Evolutionary conservation across 1,140 invertebrate species (phyloP).

Genomic region (Heliconius hewitsoni): DNA sequence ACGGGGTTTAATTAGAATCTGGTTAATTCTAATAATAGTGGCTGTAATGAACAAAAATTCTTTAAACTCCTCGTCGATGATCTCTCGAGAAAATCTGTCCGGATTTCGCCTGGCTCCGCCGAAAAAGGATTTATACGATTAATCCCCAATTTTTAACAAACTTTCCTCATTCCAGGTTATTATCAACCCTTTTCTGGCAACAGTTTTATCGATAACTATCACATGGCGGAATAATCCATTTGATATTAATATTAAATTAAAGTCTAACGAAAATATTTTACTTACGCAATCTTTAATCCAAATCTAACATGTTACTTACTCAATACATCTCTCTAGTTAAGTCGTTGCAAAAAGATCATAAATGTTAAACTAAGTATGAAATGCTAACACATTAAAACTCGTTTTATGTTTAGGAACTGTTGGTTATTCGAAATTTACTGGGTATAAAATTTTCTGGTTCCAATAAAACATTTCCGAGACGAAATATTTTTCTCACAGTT

Average conservation of each 20-base stretch:
- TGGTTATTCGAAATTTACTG: constrained; percentile 1
- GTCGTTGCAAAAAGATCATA: background rate
- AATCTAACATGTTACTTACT: background rate
- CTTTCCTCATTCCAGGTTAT: constrained; percentile 10
- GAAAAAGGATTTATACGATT: constrained; percentile 12
- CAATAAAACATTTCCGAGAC: constrained; percentile 6
- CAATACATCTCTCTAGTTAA: background rate
- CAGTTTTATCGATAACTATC: background rate
- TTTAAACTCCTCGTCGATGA: constrained; percentile 4
- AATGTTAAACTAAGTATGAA: constrained; percentile 31
- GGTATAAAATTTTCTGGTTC: constrained; percentile 15
- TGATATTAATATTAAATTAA: background rate
- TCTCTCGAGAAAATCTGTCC: background rate
- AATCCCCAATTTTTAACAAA: constrained; percentile 12
- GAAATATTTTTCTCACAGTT: constrained; percentile 25
- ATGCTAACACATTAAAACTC: constrained; percentile 23
- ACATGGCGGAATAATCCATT: background rate
- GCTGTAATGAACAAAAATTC: constrained; percentile 41
- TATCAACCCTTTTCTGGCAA: background rate
- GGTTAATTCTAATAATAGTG: constrained; percentile 76
- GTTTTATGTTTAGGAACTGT: constrained; percentile 24
- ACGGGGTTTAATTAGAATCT: constrained; percentile 80
- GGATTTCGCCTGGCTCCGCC: background rate
- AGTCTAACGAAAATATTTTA: background rate
- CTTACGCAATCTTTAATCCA: background rate